Conservation (phyloP, 2,797 vertebrate species). For the Paramormyrops hopkinsi region DNA sequence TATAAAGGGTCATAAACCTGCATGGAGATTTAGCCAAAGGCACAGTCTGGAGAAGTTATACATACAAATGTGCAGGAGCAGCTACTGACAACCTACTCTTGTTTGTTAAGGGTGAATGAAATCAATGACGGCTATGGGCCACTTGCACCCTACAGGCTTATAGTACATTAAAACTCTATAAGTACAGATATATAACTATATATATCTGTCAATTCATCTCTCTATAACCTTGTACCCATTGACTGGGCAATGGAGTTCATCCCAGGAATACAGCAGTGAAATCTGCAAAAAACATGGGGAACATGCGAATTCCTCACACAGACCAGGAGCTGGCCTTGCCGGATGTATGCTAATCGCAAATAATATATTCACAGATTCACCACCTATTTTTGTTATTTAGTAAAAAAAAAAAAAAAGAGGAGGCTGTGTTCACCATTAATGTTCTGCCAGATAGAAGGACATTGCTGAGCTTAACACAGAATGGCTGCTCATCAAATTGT, state of each 20-base stretch:
- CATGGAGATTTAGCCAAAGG: not conserved
- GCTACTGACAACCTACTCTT: not conserved
- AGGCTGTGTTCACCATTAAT: not conserved
- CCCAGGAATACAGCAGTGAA: not conserved
- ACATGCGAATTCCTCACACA: not conserved
- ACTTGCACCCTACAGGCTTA: not conserved
- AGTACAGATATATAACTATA: not conserved
- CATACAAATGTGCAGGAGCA: not conserved
- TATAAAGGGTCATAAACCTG: not conserved
- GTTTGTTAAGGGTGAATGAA: not conserved
- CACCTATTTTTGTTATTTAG: not conserved
- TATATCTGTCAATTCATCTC: not conserved
- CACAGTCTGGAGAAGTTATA: not conserved
- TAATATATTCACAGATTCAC: conserved; percentile 10
- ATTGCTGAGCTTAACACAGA: not conserved
- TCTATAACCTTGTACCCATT: not conserved
- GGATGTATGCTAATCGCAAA: not conserved
- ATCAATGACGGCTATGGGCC: not conserved
- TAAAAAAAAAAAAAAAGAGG: not conserved
- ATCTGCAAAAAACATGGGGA: not conserved
- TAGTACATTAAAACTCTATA: not conserved
- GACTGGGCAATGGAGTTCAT: not conserved
- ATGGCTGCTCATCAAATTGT: not conserved
- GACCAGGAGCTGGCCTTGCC: not conserved
- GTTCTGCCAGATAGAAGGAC: not conserved